A percentile compares a stretch with the other conserved stretches of the same genome.
Conservation (phyloP, 2,113 vertebrate genomes). For the Ochotona curzoniae region DNA sequence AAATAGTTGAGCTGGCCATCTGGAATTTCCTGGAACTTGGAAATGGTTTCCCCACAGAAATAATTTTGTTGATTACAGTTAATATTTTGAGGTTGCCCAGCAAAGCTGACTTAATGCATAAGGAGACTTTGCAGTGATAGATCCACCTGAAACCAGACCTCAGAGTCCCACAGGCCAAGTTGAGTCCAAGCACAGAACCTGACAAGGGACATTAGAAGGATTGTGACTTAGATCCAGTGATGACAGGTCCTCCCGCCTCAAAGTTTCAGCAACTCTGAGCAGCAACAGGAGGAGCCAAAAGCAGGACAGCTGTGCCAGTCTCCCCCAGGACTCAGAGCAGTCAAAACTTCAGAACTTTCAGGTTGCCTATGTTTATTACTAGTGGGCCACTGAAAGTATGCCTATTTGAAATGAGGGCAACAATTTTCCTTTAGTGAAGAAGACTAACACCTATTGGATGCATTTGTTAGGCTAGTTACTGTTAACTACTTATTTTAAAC, state of each 20-base stretch:
- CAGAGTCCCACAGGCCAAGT: not conserved
- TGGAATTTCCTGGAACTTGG: not conserved
- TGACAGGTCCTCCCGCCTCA: not conserved
- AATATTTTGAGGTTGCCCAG: not conserved
- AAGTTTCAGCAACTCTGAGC: not conserved
- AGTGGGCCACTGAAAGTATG: not conserved
- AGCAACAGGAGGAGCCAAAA: not conserved
- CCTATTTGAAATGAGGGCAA: not conserved
- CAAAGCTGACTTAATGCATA: not conserved
- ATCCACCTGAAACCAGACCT: not conserved
- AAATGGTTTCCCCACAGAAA: conserved; percentile 2
- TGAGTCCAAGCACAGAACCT: not conserved
- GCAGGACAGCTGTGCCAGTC: not conserved
- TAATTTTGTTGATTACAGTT: not conserved
- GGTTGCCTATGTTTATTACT: not conserved
- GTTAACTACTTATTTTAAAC: not conserved
- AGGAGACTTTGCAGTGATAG: not conserved
- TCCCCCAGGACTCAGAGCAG: not conserved
- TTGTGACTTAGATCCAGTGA: not conserved
- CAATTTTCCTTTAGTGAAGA: not conserved
- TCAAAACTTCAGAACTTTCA: not conserved
- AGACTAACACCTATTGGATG: not conserved
- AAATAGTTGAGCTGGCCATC: not conserved
- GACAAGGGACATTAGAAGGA: not conserved
- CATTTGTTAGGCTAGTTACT: not conserved